These are phyloP conservation scores for Chlamydotis undulata DNA, from an alignment of 2,113 vertebrate genomes.

Conservation along the genomic window DNA sequence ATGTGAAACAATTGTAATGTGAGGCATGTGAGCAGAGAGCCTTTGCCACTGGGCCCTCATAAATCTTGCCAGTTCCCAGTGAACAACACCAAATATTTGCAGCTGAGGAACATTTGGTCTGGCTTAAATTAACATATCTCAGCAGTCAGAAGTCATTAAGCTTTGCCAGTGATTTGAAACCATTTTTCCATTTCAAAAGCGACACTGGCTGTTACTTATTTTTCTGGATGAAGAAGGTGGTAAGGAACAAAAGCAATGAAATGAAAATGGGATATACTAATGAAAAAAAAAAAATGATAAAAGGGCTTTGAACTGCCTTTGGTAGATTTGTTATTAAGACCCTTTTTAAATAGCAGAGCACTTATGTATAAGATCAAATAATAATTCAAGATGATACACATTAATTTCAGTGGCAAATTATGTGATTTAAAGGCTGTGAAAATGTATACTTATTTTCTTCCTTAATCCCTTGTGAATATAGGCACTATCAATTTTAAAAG, in stretches of 20 bases:
- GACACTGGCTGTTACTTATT: constrained; percentile 73
- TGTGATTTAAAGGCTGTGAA: constrained; percentile 44
- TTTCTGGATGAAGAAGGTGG: constrained; percentile 70
- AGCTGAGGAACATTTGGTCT: constrained; percentile 86
- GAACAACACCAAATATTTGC: constrained; percentile 86
- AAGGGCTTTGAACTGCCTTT: constrained; percentile 53
- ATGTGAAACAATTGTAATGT: constrained; percentile 78
- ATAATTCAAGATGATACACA: constrained; percentile 63
- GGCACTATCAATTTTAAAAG: constrained; percentile 45
- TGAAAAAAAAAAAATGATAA: constrained; percentile 58
- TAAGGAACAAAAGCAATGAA: constrained; percentile 71
- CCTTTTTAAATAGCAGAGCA: constrained; percentile 51
- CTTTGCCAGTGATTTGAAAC: constrained; percentile 83
- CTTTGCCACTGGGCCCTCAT: constrained; percentile 84
- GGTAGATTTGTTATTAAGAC: constrained; percentile 63
- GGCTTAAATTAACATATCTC: constrained; percentile 87
- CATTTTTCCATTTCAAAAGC: constrained; percentile 85
- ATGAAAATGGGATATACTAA: constrained; percentile 69
- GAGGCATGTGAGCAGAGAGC: constrained; percentile 76
- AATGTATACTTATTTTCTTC: constrained; percentile 53
- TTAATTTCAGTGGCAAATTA: constrained; percentile 59
- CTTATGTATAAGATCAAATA: constrained; percentile 60
- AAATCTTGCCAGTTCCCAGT: constrained; percentile 84
- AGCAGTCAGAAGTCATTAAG: constrained; percentile 86
- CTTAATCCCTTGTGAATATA: constrained; percentile 44